These are phyloP conservation scores for Paedocypris micromegethes DNA, from an alignment of 2,797 vertebrate species.

Conservation along the genomic window DNA sequence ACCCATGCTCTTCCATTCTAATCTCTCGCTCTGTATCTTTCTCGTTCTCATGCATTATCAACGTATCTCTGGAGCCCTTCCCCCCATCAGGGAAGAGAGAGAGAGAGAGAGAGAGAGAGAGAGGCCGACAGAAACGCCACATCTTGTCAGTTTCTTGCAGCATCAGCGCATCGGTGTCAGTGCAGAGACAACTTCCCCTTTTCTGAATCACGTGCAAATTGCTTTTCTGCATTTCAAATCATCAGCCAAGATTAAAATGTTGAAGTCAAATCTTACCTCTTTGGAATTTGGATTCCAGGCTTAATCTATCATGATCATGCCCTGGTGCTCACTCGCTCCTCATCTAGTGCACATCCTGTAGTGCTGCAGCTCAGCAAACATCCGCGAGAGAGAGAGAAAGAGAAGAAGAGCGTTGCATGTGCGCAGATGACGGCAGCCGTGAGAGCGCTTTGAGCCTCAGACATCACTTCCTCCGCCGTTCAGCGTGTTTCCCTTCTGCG, in stretches of 20 bases:
- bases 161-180: slow-evolving; percentile 45
- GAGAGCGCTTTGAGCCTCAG: slow-evolving; percentile 45
- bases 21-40: slow-evolving; percentile 47
- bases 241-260: no score
- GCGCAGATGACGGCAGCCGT: slow-evolving; percentile 26
- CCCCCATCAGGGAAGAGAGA: slow-evolving; percentile 25
- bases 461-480: slow-evolving; percentile 60
- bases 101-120: neutral
- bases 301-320: slow-evolving; percentile 19
- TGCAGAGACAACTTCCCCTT: slow-evolving; percentile 56
- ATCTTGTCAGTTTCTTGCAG: slow-evolving; percentile 62
- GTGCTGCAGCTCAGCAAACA: slow-evolving; percentile 29
- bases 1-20: slow-evolving; percentile 49
- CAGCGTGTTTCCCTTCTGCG: slow-evolving; percentile 48
- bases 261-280: slow-evolving; percentile 39
- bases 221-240: no score
- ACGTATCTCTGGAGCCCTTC: slow-evolving; percentile 46
- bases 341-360: slow-evolving; percentile 39
- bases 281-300: neutral
- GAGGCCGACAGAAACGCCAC: slow-evolving; percentile 35
- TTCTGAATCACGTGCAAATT: no score
- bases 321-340: slow-evolving; percentile 14
- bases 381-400: slow-evolving; percentile 34
- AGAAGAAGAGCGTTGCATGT: neutral
- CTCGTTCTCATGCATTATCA: slow-evolving; percentile 41